Base-by-base conservation (phyloP, 1,140 invertebrate species). In the Acyrthosiphon pisum region DNA sequence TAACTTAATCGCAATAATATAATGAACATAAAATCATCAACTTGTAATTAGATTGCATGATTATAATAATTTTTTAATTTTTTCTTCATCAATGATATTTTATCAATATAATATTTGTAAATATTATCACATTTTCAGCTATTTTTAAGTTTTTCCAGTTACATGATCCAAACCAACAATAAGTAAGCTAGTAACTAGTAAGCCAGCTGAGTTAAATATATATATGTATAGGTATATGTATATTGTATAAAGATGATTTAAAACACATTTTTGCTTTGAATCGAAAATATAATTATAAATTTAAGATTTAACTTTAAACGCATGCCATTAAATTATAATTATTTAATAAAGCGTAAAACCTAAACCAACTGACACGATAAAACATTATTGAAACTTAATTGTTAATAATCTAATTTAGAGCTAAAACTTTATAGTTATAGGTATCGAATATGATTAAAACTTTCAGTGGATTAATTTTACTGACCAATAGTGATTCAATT, bases 371-470 rank as follows among this genome's bases (percentile, higher is more conserved):
- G 30, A 68, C 26, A 68, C 30, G 60, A 68, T 68, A 68, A 22
- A 14, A 68, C 26, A 68, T 68, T 68, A 30, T 30, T 68, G 30
- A 30, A 68, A 68, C 35, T 89, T 44, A 41, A 83, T 26, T 37
- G 22, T 22, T 37, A 41, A 83, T 83, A 37, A 37, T 37, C 20
- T 83, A 37, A 37, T 83, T 37, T 37, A 22, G 22, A 44, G 3
- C 9, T 44, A 84, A 83, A 83, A 83, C 76, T 83, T 37, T 83
- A 37, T 46, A 46, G 44, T 41, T 41, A 9, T 83, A 83, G 76
- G 35, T 83, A 83, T 83, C 76, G 22, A 68, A 83, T 37, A 83
- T 83, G 20, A 83, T 83, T 83, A 83, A 83, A 83, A 83, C 35
- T 37, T 83, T 37, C 18, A 83, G n/a, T 83, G n/a, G 35, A 81